phyloP scores from a whole-genome alignment of 2,113 vertebrate species.

The Psettodes erumei region DNA sequence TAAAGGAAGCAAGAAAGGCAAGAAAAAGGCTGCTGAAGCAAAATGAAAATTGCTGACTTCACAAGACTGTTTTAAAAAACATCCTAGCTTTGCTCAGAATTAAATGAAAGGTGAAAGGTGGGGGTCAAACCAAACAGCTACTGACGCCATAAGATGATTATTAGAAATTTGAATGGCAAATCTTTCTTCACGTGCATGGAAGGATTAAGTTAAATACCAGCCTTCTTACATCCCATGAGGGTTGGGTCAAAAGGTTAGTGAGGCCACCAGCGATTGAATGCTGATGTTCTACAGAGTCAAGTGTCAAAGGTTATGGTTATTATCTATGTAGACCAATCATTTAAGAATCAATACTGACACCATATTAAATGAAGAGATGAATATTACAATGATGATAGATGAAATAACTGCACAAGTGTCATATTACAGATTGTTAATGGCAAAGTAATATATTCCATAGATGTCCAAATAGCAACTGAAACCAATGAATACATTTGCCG shows the following conservation, averaged over 20 bases:
- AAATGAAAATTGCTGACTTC: constrained; percentile 60
- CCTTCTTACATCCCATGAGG: background rate
- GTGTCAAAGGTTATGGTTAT: constrained; percentile 23
- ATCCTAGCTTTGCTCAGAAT: constrained; percentile 21
- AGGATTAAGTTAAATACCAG: constrained; percentile 1
- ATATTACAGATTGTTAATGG: background rate
- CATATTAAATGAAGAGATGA: background rate
- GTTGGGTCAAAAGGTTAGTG: constrained; percentile 41
- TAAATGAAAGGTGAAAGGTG: constrained; percentile 53
- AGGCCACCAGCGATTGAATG: constrained; percentile 27
- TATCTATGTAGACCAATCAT: constrained; percentile 29
- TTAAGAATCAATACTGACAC: constrained; percentile 31
- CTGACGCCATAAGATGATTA: constrained; percentile 9
- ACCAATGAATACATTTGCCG: background rate
- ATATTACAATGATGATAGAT: constrained; percentile 33
- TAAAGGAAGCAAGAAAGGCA: constrained; percentile 8
- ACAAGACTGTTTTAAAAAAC: constrained; percentile 8
- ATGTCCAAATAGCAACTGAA: background rate
- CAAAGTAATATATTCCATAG: background rate
- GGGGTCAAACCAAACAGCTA: constrained; percentile 40
- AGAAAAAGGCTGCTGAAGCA: constrained; percentile 49
- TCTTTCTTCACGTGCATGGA: constrained; percentile 2
- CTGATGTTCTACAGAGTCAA: constrained; percentile 9
- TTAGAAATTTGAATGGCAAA: constrained; percentile 30
- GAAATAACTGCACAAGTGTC: background rate